phyloP scores from a whole-genome alignment of 2,888 invertebrate species.

The Elegia similella region DNA sequence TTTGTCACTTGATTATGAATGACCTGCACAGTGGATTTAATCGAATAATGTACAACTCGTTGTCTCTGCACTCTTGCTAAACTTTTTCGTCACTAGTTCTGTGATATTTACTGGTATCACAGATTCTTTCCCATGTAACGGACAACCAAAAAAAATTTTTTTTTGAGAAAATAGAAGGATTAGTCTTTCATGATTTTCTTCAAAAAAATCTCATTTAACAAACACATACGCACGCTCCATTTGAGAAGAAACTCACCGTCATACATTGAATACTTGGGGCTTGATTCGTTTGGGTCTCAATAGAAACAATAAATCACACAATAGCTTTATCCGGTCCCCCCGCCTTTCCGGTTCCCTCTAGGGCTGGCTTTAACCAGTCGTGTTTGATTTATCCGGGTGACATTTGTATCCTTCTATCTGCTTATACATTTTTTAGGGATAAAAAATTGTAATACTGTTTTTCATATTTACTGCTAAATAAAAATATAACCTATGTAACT shows the following conservation, averaged over 20 bases:
- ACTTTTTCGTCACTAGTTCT: no score
- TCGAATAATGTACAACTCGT: no score
- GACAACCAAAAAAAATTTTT: no score
- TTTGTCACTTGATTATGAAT: no score
- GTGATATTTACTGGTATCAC: no score
- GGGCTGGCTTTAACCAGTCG: conserved; percentile 8
- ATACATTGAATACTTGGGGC: conserved; percentile 13
- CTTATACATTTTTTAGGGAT: background rate
- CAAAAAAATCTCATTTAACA: background rate
- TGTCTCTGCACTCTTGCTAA: no score
- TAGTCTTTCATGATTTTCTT: background rate
- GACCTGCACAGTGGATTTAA: no score
- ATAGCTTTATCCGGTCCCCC: conserved; percentile 5
- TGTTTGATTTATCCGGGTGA: conserved; percentile 8
- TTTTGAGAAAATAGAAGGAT: no score
- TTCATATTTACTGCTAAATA: no score
- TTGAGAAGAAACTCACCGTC: background rate
- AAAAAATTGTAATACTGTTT: no score
- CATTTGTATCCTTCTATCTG: conserved; percentile 2
- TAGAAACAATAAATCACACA: conserved; percentile 25
- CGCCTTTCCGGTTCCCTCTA: conserved; percentile 1
- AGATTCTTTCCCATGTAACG: no score
- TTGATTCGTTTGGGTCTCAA: conserved; percentile 14
- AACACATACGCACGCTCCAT: background rate
- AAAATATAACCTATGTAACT: no score